These are phyloP conservation scores for Coptotermes formosanus DNA, from an alignment of 1,140 invertebrate species.

Conservation along the genomic window DNA sequence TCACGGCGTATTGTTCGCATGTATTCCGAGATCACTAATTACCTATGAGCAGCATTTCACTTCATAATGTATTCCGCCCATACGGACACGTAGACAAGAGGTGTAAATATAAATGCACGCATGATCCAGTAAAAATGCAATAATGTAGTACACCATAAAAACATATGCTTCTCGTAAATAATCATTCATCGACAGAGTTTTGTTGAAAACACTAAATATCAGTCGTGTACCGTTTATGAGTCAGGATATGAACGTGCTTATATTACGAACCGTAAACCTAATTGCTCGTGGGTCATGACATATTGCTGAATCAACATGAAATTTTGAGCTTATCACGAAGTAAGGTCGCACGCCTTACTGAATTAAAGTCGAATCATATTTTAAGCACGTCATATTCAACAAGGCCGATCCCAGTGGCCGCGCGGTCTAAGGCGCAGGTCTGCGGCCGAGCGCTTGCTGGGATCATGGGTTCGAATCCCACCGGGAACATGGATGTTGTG, in stretches of 20 bases:
- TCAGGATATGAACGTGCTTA: no score
- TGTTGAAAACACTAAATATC: background rate
- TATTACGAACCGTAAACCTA: background rate
- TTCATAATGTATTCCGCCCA: background rate
- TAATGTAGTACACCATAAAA: background rate
- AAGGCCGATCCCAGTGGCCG: no score
- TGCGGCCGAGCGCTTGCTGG: no score
- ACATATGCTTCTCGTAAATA: background rate
- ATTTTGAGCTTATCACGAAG: no score
- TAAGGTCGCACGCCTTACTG: no score
- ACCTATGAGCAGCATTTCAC: background rate
- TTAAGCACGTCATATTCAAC: no score
- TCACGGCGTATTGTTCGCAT: background rate
- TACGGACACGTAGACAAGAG: background rate
- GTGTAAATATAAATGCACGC: background rate
- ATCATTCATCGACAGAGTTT: background rate
- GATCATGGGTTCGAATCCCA: no score
- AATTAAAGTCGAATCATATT: no score
- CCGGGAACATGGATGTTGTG: no score
- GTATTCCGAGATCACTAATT: background rate
- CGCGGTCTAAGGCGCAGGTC: no score
- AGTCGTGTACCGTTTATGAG: background rate
- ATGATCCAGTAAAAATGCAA: background rate
- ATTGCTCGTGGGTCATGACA: background rate
- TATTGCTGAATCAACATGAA: no score